Conservation (phyloP, 2,888 invertebrate genomes). For the Seladonia tumulorum region DNA sequence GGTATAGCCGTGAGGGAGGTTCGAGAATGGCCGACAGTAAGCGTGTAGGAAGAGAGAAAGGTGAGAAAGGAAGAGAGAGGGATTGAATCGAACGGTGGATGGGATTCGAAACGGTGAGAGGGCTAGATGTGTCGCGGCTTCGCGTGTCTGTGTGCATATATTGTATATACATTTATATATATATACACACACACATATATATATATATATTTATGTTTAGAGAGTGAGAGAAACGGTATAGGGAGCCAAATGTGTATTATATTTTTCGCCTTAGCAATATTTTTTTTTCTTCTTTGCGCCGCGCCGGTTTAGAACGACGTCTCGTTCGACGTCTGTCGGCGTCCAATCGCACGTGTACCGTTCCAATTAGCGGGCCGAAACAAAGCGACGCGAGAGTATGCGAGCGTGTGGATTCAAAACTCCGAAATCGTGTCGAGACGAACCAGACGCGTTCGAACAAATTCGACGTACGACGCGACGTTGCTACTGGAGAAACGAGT, state of each 20-base stretch:
- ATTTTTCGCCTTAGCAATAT: constrained; percentile 50
- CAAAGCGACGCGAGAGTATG: not conserved
- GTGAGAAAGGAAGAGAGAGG: not conserved
- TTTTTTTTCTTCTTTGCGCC: constrained; percentile 19
- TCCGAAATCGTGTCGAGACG: not conserved
- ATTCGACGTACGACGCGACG: not conserved
- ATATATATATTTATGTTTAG: not conserved
- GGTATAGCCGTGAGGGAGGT: constrained; percentile 39
- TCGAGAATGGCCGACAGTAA: constrained; percentile 11
- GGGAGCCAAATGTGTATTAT: constrained; percentile 49
- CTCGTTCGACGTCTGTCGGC: constrained; percentile 39
- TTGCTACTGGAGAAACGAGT: not conserved
- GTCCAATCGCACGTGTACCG: constrained; percentile 17
- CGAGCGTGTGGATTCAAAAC: not conserved
- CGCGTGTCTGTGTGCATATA: constrained; percentile 26
- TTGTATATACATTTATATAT: constrained; percentile 22
- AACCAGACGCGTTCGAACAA: not conserved
- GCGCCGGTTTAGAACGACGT: constrained; percentile 2
- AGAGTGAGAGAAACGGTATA: not conserved
- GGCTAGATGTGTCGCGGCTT: constrained; percentile 16
- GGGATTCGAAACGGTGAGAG: not conserved
- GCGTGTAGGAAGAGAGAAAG: not conserved
- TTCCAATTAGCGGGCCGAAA: constrained; percentile 18
- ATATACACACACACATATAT: not conserved
- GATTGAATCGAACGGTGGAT: not conserved